Percentiles rank a stretch among this genome's conserved stretches.
phyloP scores from a whole-genome alignment of 2,888 invertebrate species.

The Apodemia zela region DNA sequence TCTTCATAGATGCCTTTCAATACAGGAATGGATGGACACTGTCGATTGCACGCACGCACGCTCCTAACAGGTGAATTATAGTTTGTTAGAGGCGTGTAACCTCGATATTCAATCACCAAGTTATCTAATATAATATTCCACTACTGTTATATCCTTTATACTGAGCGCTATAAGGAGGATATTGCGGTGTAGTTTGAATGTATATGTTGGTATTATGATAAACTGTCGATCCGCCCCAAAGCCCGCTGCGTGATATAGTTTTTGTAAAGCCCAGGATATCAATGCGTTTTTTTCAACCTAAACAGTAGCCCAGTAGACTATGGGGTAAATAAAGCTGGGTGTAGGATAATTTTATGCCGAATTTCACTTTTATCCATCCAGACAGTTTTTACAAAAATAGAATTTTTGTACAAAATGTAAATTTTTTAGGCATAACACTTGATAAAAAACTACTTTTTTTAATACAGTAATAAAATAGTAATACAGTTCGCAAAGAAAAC shows the following conservation, averaged over 20 bases:
- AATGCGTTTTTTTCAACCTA: neutral
- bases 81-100: constrained; percentile 10
- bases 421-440: too few relatives aligned
- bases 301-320: too few relatives aligned
- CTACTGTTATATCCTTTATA: neutral
- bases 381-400: too few relatives aligned
- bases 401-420: too few relatives aligned
- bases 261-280: neutral
- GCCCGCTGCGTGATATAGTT: neutral
- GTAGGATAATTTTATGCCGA: neutral
- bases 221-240: neutral
- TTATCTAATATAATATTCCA: neutral
- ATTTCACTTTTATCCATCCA: too few relatives aligned
- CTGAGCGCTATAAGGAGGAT: neutral
- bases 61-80: constrained; percentile 11
- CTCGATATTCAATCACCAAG: constrained; percentile 14
- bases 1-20: constrained; percentile 10
- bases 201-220: neutral
- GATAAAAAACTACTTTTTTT: too few relatives aligned
- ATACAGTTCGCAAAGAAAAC: too few relatives aligned
- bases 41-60: constrained; percentile 12
- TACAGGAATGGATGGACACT: constrained; percentile 7
- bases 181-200: neutral
- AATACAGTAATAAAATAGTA: too few relatives aligned
- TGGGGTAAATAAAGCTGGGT: neutral